Evolutionary conservation across 2,113 vertebrate genomes (phyloP), one percentile per base, ranked within the genome.

Genomic region (Tetraodon nigroviridis): DNA sequence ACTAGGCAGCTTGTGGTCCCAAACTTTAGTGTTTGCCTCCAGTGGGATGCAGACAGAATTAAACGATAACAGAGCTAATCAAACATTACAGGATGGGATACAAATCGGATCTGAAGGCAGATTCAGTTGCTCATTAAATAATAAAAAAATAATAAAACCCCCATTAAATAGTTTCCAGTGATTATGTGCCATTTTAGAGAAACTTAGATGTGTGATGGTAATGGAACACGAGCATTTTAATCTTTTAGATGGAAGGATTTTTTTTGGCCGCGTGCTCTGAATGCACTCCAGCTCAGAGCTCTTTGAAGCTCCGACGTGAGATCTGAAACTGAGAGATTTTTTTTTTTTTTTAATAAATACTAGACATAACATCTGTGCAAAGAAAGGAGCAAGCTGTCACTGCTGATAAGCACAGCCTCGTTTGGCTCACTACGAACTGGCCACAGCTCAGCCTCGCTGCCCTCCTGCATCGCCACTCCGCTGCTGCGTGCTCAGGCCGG

Each of bases 221-320:
- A 76, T 73, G 22, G 50, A 73, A 57, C 54, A 49, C 11, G 52
- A 65, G 18, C 55, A 64, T 63, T 82, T 68, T 80, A 58, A 72
- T 78, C 72, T 74, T 75, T 74, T 32, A 80, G 58, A 78, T 61
- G 58, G 60, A 16, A 48, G 41, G 47, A 13, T 50, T 64, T 78
- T 66, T 62, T 66, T 60, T 62, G 80, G 64, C 64, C 66, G 55
- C 49, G 72, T 12, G 19, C 32, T 70, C 13, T 41, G 65, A 59
- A 74, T 81, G 71, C 59, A 45, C 61, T 6, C 20, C 29, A 29
- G 69, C 61, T 72, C 51, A 54, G 40, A 64, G 52, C 63, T 57
- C 71, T 82, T 76, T 80, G 69, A 81, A 76, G 67, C 71, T 84
- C 65, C 67, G 46, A 71, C 64, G 58, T 73, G 51, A 75, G 84